Conservation (phyloP, 2,797 vertebrate genomes). For the Acanthopagrus latus region DNA sequence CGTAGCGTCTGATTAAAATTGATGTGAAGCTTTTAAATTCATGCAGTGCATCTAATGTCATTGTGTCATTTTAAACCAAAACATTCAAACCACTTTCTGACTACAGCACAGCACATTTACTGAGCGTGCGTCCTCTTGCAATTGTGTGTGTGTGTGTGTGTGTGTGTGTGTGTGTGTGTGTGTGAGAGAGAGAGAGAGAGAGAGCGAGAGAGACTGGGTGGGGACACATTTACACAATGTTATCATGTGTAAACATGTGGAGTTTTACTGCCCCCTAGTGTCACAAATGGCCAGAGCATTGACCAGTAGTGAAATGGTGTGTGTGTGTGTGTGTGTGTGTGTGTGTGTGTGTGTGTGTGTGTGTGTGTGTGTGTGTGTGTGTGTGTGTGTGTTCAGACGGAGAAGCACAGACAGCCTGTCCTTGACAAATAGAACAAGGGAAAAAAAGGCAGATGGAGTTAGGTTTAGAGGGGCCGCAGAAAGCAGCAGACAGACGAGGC, state of each 20-base stretch:
- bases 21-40: neutral
- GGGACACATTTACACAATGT: neutral
- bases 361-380: neutral
- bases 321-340: neutral
- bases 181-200: too few relatives aligned
- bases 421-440: constrained; percentile 10
- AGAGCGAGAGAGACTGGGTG: constrained; percentile 2
- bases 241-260: constrained; percentile 55
- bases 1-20: constrained; percentile 2
- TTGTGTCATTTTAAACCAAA: constrained; percentile 2
- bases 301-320: neutral
- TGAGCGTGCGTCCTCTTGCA: neutral
- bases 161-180: too few relatives aligned
- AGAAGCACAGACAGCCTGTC: neutral
- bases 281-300: neutral
- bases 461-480: neutral
- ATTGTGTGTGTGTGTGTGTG: neutral
- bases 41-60: neutral
- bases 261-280: constrained; percentile 82
- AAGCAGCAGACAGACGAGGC: neutral
- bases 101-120: too few relatives aligned
- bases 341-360: neutral
- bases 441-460: neutral
- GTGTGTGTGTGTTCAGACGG: neutral
- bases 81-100: neutral